These are phyloP conservation scores for Nemoura dubitans DNA, from an alignment of 2,888 invertebrate genomes.

Conservation along the genomic window DNA sequence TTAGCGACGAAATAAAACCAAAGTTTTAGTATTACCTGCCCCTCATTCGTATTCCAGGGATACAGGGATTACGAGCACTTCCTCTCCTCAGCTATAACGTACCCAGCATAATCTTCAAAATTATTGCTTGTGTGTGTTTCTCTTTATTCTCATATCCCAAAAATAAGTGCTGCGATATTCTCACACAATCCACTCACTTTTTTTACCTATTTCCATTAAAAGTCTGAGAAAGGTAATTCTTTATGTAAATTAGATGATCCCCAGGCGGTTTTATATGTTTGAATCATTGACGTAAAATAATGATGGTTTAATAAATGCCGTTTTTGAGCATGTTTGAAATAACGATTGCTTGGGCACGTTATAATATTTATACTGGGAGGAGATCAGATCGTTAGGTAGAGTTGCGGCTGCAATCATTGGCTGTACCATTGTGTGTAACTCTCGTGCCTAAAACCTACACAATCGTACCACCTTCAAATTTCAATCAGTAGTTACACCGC, in stretches of 20 bases:
- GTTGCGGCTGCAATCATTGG: background rate
- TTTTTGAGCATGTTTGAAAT: conserved; percentile 5
- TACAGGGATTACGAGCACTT: background rate
- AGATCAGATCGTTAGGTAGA: background rate
- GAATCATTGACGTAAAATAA: background rate
- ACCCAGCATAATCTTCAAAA: background rate
- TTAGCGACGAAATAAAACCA: background rate
- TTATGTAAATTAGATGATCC: background rate
- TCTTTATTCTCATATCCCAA: background rate
- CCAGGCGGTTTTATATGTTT: background rate
- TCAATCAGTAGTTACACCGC: too few relatives aligned
- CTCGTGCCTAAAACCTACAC: background rate
- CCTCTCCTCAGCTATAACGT: background rate
- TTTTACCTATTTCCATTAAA: conserved; percentile 7
- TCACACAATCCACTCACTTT: background rate
- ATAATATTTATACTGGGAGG: conserved; percentile 5
- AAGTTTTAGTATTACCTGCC: background rate
- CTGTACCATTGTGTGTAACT: background rate
- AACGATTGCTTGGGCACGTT: background rate
- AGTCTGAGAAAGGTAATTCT: conserved; percentile 12
- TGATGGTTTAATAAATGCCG: conserved; percentile 4
- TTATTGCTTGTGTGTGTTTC: background rate
- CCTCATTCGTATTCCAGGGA: conserved; percentile 3
- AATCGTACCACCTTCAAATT: background rate
- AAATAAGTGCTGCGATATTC: conserved; percentile 7